A percentile compares a stretch with the other conserved stretches of the same genome.
Evolutionary conservation across 2,113 vertebrate genomes (phyloP).

Genomic region (Eolophus roseicapilla): DNA sequence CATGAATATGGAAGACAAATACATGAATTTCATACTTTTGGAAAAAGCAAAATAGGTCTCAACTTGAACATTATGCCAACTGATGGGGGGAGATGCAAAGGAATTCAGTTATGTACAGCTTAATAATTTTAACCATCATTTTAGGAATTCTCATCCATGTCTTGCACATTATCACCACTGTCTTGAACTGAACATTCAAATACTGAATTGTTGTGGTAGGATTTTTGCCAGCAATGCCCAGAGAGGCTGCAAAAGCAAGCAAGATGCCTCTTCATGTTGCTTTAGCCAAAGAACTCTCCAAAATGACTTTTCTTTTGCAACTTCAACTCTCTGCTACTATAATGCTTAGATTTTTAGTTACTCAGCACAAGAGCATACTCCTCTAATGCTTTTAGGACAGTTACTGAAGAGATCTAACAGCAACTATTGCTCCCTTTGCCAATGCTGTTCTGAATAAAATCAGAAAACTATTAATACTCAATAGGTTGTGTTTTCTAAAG

Average conservation of each 20-base stretch:
- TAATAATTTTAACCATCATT: neutral
- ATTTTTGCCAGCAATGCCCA: neutral
- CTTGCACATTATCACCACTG: neutral
- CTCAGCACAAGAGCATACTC: neutral
- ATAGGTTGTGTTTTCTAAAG: neutral
- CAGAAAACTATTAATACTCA: neutral
- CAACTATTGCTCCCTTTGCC: neutral
- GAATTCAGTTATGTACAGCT: neutral
- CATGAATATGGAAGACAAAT: neutral
- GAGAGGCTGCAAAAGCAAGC: neutral
- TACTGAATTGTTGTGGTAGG: neutral
- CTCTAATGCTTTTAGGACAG: neutral
- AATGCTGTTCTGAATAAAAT: neutral
- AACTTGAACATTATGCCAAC: neutral
- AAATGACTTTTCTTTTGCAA: neutral
- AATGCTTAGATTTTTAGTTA: neutral
- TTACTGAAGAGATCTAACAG: neutral
- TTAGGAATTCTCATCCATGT: neutral
- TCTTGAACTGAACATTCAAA: neutral
- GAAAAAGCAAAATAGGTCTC: neutral
- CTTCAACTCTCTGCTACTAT: neutral
- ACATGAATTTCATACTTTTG: rapidly evolving
- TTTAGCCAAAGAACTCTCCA: neutral
- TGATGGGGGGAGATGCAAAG: neutral
- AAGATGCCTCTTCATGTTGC: neutral